Evolutionary conservation across 2,888 invertebrate species (phyloP), one percentile per base, ranked within the genome.

Genomic region (Drosophila niveifrons): DNA sequence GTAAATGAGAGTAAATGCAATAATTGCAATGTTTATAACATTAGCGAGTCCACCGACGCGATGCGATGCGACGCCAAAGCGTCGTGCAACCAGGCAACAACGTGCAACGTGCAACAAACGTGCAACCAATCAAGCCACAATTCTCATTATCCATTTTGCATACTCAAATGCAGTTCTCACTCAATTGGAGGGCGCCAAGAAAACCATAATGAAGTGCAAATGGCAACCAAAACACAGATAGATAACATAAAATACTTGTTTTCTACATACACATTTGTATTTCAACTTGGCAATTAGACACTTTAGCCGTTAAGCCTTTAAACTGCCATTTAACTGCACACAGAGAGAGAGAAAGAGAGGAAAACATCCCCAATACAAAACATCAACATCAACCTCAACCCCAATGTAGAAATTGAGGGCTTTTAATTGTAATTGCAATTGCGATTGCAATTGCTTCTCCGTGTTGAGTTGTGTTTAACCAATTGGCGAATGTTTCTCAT

Each of bases 1-100:
- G 89, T 81, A 89, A 89, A 84, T 89, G 84, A 81, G 89, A 87
- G 88, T 87, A 84, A 89, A 89, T 87, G 89, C 89, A 81, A 89
- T 89, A 87, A 85, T 89, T 85, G 88, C 85, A 89, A 89, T 84
- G 77, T 89, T 89, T 84, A 81, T 77, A 87, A 69, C 84, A 89
- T 87, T 79, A 83, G 79, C 66, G 67, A 11, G 11, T 66, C 72
- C 78, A 83, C 69, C 75, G 81, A 84, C 72, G 78, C 75, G 47
- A 75, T 63, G 18, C 75, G 47, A 75, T 63, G 18, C 28, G 18
- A 34, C 56, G 57, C 41, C 70, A 69, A 69, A 65, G 48, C 65
- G 78, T 53, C 77, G 53, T 15, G 41, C 63, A 61, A 55, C 63
- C 74, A 58, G 9, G 39, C 39, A 39, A 39, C 13, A 34, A 34